Percentiles rank a stretch among this genome's conserved stretches.
phyloP scores from a whole-genome alignment of 2,113 vertebrate genomes.

The Nipponia nippon region DNA sequence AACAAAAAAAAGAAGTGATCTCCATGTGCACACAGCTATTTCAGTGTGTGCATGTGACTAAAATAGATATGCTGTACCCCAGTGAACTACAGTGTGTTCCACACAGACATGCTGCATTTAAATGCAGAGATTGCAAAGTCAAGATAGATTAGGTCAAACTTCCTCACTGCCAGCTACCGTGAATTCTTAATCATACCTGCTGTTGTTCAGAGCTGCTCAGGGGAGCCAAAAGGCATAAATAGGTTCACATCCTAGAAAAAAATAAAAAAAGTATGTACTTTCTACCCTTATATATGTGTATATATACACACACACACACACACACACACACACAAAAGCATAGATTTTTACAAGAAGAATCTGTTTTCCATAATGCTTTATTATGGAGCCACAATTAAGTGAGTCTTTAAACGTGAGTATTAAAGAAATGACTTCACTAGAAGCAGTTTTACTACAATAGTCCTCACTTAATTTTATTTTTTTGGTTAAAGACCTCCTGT shows the following conservation, averaged over 20 bases:
- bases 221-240: background rate
- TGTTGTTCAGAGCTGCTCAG: background rate
- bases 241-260: background rate
- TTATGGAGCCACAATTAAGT: background rate
- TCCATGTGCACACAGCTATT: background rate
- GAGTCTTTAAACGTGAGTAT: background rate
- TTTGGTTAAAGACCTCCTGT: background rate
- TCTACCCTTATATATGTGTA: background rate
- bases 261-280: background rate
- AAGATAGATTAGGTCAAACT: background rate
- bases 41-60: background rate
- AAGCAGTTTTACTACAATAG: background rate
- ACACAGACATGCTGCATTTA: background rate
- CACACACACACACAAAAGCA: background rate
- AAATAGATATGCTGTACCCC: background rate
- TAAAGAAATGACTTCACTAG: background rate
- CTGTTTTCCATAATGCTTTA: slow-evolving; percentile 41
- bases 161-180: background rate
- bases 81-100: background rate
- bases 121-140: background rate
- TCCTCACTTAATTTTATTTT: background rate
- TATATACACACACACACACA: background rate
- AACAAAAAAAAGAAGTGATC: background rate
- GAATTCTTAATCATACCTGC: slow-evolving; percentile 15
- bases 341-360: slow-evolving; percentile 22